phyloP scores from a whole-genome alignment of 2,888 invertebrate species.

The Pseudoips prasinana region DNA sequence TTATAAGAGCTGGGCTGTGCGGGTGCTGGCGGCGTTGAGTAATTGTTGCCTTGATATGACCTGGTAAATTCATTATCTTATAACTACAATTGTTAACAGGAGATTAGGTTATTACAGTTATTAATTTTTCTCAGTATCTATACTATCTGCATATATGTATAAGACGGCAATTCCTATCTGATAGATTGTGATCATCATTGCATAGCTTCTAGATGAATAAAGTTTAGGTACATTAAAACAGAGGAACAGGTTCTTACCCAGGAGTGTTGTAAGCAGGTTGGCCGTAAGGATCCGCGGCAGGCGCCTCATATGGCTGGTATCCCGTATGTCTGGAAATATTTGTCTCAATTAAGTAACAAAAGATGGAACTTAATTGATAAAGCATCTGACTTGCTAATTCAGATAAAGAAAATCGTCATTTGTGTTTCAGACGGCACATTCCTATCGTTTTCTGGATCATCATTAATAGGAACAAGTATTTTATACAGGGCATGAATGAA shows the following conservation, averaged over 20 bases:
- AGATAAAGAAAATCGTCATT: conserved; percentile 64
- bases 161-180: conserved; percentile 79
- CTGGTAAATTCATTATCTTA: conserved; percentile 32
- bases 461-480: too few relatives aligned
- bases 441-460: conserved; percentile 77
- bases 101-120: too few relatives aligned
- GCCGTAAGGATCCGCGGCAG: conserved; percentile 61
- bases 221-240: too few relatives aligned
- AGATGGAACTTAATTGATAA: too few relatives aligned
- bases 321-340: conserved; percentile 58
- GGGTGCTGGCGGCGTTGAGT: conserved; percentile 58
- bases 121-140: conserved; percentile 47
- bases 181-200: conserved; percentile 45
- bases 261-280: conserved; percentile 60
- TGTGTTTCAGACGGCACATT: conserved; percentile 81
- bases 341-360: conserved; percentile 2
- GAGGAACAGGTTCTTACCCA: conserved; percentile 43
- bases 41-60: conserved; percentile 63
- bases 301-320: conserved; percentile 69
- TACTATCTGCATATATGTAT: conserved; percentile 70
- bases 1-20: conserved; percentile 54
- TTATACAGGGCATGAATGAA: too few relatives aligned
- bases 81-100: too few relatives aligned
- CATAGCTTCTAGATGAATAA: too few relatives aligned
- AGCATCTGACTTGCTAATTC: conserved; percentile 32